These are phyloP conservation scores for Pomatostomus ruficeps DNA, from an alignment of 2,113 vertebrate species.

Conservation along the genomic window DNA sequence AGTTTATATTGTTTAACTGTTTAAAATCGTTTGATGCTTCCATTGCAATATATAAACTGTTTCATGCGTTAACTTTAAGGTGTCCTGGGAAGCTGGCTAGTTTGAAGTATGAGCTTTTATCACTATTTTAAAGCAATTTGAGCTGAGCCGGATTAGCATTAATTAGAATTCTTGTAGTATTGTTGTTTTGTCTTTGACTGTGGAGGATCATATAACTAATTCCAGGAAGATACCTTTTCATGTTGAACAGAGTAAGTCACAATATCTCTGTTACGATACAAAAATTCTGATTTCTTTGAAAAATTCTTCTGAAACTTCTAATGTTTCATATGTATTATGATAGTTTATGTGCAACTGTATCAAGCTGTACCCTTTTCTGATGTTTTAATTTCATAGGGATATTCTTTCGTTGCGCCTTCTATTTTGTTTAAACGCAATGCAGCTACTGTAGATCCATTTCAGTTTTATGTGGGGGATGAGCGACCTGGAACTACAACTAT, in stretches of 20 bases:
- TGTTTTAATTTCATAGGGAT: constrained; percentile 77
- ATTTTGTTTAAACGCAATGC: constrained; percentile 96
- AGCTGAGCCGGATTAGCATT: neutral
- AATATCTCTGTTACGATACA: neutral
- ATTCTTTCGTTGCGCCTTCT: constrained; percentile 95
- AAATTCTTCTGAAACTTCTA: constrained; percentile 64
- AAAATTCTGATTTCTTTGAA: constrained; percentile 48
- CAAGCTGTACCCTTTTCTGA: constrained; percentile 52
- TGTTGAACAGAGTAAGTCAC: neutral
- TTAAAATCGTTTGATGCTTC: neutral
- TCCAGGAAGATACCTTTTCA: neutral
- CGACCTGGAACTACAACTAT: constrained; percentile 86
- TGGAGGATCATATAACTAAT: constrained; percentile 26
- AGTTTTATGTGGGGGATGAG: constrained; percentile 82
- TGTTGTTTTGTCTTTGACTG: neutral
- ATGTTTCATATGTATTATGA: constrained; percentile 59
- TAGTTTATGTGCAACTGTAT: neutral
- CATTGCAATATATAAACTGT: neutral
- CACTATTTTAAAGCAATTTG: neutral
- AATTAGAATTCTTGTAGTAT: neutral
- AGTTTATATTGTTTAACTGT: neutral
- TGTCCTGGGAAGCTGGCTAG: neutral
- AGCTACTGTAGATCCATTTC: constrained; percentile 85
- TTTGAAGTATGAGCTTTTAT: neutral
- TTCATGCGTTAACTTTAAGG: neutral